These are phyloP conservation scores for Leucophora obtusa DNA, from an alignment of 2,888 invertebrate species.

Conservation along the genomic window DNA sequence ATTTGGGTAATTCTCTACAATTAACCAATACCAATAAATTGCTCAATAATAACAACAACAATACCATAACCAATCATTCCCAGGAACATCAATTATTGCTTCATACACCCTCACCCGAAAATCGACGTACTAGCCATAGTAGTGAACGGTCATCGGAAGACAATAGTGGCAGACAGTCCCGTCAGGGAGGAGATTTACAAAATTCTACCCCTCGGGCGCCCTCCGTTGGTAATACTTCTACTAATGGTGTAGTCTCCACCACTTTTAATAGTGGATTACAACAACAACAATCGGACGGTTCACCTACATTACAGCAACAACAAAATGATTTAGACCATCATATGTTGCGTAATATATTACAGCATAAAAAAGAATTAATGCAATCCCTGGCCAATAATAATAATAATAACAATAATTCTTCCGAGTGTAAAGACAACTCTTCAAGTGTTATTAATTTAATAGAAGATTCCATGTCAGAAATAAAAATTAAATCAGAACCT, in stretches of 20 bases:
- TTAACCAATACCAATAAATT: conserved; percentile 72
- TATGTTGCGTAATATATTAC: conserved; percentile 93
- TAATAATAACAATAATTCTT: conserved; percentile 65
- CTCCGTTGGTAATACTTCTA: conserved; percentile 67
- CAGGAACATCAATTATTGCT: conserved; percentile 52
- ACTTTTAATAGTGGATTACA: conserved; percentile 59
- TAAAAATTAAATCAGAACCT: conserved; percentile 77
- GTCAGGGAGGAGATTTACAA: conserved; percentile 44
- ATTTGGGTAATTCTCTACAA: conserved; percentile 70
- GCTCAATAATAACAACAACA: conserved; percentile 71
- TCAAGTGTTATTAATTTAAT: conserved; percentile 78
- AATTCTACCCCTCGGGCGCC: conserved; percentile 72
- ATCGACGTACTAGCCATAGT: conserved; percentile 71
- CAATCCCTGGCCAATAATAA: conserved; percentile 79
- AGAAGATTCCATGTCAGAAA: conserved; percentile 71
- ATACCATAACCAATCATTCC: conserved; percentile 59
- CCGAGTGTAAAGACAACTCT: conserved; percentile 54
- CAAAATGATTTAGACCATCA: conserved; percentile 85
- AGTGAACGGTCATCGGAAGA: conserved; percentile 78
- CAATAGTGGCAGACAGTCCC: conserved; percentile 76
- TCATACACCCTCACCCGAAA: conserved; percentile 63
- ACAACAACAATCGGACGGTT: conserved; percentile 56
- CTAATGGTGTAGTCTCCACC: conserved; percentile 67
- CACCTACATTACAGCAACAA: conserved; percentile 72
- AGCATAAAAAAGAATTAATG: conserved; percentile 91